Percentiles rank a stretch among this genome's conserved stretches.
phyloP scores from a whole-genome alignment of 2,888 invertebrate species.

The Prosopocoilus inquinatus region DNA sequence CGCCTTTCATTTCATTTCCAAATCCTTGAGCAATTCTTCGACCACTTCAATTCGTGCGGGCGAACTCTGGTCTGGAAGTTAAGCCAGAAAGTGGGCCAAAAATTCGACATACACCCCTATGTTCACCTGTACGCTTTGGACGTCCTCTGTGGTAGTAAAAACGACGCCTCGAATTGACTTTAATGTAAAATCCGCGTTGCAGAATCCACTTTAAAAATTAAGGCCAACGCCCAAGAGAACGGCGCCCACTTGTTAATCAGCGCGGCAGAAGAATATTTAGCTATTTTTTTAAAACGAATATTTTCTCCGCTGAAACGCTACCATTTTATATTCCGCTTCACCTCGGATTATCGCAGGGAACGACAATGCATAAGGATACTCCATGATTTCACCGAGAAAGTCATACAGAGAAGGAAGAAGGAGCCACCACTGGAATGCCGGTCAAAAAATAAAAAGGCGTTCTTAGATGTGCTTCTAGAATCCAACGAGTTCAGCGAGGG shows the following conservation, averaged over 20 bases:
- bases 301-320: constrained; percentile 27
- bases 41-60: constrained; percentile 49
- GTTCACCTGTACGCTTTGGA: constrained; percentile 50
- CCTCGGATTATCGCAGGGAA: constrained; percentile 21
- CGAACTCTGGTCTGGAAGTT: constrained; percentile 45
- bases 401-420: constrained; percentile 23
- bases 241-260: constrained; percentile 23
- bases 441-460: not conserved
- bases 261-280: constrained; percentile 22
- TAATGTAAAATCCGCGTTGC: not conserved
- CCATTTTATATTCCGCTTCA: constrained; percentile 26
- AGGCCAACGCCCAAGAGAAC: constrained; percentile 23
- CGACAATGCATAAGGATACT: constrained; percentile 22
- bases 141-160: constrained; percentile 43
- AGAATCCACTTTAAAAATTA: constrained; percentile 30
- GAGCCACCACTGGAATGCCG: constrained; percentile 5
- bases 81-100: constrained; percentile 20
- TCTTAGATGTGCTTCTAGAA: not conserved
- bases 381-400: constrained; percentile 21
- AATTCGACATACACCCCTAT: constrained; percentile 50
- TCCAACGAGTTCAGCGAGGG: not conserved
- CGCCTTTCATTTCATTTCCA: constrained; percentile 51
- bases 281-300: constrained; percentile 25
- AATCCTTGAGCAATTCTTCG: constrained; percentile 49
- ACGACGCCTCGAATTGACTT: not conserved